phyloP scores from a whole-genome alignment of 2,888 invertebrate species.

The Synergus umbraculus region DNA sequence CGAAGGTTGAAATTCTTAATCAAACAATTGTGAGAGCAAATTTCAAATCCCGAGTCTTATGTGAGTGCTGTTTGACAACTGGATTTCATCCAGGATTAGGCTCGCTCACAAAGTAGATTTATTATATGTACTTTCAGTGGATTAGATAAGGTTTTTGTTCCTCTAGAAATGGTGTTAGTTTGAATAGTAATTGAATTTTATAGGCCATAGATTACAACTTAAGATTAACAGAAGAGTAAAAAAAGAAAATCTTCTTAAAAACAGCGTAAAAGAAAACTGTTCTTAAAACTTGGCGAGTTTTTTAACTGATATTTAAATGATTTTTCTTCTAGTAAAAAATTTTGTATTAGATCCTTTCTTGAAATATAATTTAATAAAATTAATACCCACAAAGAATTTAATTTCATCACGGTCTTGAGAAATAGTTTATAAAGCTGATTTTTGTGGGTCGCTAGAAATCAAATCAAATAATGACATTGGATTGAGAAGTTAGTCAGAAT shows the following conservation, averaged over 20 bases:
- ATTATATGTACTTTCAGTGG: not conserved
- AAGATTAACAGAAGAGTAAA: not conserved
- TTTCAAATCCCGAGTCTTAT: not conserved
- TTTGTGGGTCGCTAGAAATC: not conserved
- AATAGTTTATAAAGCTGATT: not conserved
- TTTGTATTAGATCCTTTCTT: not conserved
- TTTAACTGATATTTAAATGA: too few relatives aligned
- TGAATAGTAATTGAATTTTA: not conserved
- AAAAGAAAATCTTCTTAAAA: too few relatives aligned
- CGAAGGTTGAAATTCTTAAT: not conserved
- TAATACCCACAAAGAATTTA: not conserved
- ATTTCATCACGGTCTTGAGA: not conserved
- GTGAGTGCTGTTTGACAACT: not conserved
- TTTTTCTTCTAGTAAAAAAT: too few relatives aligned
- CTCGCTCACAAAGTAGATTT: not conserved
- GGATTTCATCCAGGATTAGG: not conserved
- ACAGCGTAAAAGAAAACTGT: too few relatives aligned
- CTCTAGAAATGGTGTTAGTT: not conserved
- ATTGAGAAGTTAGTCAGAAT: not conserved
- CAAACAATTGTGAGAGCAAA: slow-evolving; percentile 7
- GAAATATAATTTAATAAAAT: not conserved
- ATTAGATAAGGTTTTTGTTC: not conserved
- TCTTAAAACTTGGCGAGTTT: too few relatives aligned
- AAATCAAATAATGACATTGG: not conserved
- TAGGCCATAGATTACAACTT: not conserved